Conservation (phyloP, 2,113 vertebrate species). For the Acanthisitta chloris region DNA sequence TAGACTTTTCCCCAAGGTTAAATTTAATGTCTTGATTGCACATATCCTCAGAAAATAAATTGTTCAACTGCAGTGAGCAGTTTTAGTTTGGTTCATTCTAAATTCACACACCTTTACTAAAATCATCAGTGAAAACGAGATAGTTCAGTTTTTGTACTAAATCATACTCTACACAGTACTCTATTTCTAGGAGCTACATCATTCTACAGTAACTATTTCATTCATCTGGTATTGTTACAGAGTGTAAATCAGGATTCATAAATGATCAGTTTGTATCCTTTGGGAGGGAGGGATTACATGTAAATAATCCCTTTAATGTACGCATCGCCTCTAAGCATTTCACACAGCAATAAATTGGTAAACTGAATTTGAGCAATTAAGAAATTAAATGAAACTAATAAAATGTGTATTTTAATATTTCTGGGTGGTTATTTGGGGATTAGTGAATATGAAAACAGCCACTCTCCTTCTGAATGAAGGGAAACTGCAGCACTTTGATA, state of each 20-base stretch:
- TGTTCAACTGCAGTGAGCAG: neutral
- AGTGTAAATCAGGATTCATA: slow-evolving; percentile 77
- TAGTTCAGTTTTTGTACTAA: slow-evolving; percentile 49
- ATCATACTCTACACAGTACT: slow-evolving; percentile 32
- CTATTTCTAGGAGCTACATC: slow-evolving; percentile 40
- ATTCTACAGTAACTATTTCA: slow-evolving; percentile 66
- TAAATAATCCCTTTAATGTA: slow-evolving; percentile 94
- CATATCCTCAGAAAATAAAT: slow-evolving; percentile 35
- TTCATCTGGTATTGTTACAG: slow-evolving; percentile 71
- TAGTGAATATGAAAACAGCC: slow-evolving; percentile 66
- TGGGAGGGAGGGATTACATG: slow-evolving; percentile 92
- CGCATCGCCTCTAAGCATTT: slow-evolving; percentile 89
- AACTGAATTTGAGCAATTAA: slow-evolving; percentile 88
- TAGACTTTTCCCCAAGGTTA: neutral
- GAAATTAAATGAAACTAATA: slow-evolving; percentile 85
- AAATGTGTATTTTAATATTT: slow-evolving; percentile 82
- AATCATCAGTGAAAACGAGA: slow-evolving; percentile 40
- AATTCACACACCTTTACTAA: slow-evolving; percentile 45
- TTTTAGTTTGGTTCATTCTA: slow-evolving; percentile 62
- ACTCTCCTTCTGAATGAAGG: slow-evolving; percentile 18
- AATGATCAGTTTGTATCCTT: slow-evolving; percentile 80
- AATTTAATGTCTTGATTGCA: slow-evolving; percentile 35
- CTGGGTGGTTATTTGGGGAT: slow-evolving; percentile 78
- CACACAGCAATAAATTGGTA: slow-evolving; percentile 90
- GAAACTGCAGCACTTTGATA: slow-evolving; percentile 52